Evolutionary conservation across 1,140 invertebrate genomes (phyloP), one percentile per base, ranked within the genome.

Genomic region (Sinonovacula constricta): DNA sequence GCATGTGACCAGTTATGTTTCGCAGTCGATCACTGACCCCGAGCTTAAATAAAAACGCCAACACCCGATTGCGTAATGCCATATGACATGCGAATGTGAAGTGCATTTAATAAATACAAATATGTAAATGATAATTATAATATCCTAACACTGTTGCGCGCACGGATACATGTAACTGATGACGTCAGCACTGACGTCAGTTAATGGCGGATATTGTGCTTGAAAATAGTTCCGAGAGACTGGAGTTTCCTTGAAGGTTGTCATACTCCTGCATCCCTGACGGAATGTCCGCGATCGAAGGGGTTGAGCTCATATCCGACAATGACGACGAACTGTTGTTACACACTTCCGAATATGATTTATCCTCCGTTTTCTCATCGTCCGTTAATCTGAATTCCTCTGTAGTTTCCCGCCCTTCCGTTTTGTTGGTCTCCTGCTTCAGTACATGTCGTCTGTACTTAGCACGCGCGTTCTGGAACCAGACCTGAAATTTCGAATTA

Each of bases 381-480:
- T 69, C 68, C 45, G 57, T 67, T 51, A 75, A 56, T 22, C 65
- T 65, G 39, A 77, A 66, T 7, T 68, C 68, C n/a, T 79, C 78
- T 1, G 70, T 70, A 3, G 60, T 59, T 1, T 30, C 31, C 54
- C 39, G 51, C 14, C 76, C 70, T 15, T 81, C 63, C 33, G 33
- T 26, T 49, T 78, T 65, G 26, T 63, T 53, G 26, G 66, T 94
- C 85, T 95, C 95, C 86, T 95, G 94, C 88, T 96, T 96, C 87
- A 96, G 93, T 91, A 97, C 94, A 94, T 97, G 96, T 81, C 97
- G 94, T 85, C 97, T 94, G 95, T 97, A 98, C 93, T 99, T 99
- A 84, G 97, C 97, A 56, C 97, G 93, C 28, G 96, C 96, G 91
- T 99, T 99, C 93, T 99, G 97, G 93, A 99, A 99, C 97, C 97